phyloP scores from a whole-genome alignment of 1,140 invertebrate species.

The Neodiprion fabricii region DNA sequence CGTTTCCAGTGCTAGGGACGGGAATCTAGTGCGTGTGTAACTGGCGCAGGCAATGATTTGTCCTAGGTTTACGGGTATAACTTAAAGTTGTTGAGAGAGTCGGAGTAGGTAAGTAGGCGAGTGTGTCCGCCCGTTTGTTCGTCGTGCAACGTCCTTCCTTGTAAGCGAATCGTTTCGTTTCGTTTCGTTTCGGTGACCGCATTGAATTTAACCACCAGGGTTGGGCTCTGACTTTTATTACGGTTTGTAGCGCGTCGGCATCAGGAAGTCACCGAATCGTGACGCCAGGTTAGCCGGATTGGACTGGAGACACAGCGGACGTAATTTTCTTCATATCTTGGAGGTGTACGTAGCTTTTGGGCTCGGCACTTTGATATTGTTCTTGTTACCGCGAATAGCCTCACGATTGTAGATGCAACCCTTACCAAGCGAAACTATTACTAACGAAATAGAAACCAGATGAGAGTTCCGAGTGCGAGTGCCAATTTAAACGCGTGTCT shows the following conservation, averaged over 20 bases:
- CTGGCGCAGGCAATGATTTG: too few relatives aligned
- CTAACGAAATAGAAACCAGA: too few relatives aligned
- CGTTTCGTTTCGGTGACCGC: not conserved
- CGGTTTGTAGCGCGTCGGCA: not conserved
- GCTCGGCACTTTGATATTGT: not conserved
- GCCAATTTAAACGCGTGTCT: too few relatives aligned
- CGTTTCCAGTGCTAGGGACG: too few relatives aligned
- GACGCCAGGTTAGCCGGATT: not conserved
- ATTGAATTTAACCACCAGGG: not conserved
- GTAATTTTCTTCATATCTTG: not conserved
- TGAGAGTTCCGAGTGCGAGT: too few relatives aligned
- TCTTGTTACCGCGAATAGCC: not conserved
- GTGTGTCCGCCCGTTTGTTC: not conserved
- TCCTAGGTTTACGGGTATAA: too few relatives aligned
- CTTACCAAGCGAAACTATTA: too few relatives aligned
- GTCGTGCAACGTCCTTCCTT: not conserved
- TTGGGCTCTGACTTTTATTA: not conserved
- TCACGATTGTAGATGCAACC: too few relatives aligned
- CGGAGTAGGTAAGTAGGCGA: not conserved
- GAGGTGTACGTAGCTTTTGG: not conserved
- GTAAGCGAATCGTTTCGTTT: constrained; percentile 1
- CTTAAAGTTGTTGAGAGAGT: too few relatives aligned
- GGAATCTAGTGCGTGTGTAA: too few relatives aligned
- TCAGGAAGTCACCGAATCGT: not conserved
- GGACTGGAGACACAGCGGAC: not conserved